A percentile compares a stretch with the other conserved stretches of the same genome.
Evolutionary conservation across 2,797 vertebrate species (phyloP).

Genomic region (Arremon brunneinucha): DNA sequence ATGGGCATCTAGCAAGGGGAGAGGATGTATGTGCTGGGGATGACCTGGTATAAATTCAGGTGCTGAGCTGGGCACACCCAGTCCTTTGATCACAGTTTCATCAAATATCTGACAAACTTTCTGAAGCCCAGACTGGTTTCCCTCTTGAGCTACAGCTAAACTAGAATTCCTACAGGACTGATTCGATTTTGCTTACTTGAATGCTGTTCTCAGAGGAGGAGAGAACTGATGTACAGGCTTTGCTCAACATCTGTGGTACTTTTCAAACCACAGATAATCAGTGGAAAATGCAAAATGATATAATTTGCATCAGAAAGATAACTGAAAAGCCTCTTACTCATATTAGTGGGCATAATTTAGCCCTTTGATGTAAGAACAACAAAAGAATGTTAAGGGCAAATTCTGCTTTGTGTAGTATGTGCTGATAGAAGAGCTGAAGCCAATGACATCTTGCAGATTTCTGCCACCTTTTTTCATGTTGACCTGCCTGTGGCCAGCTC

Average conservation of each 20-base stretch:
- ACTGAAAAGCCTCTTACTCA: constrained; percentile 20
- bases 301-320: constrained; percentile 48
- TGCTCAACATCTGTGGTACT: constrained; percentile 4
- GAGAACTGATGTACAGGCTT: neutral
- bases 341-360: constrained; percentile 26
- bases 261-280: constrained; percentile 12
- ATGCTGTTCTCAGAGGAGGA: neutral
- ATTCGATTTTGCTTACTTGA: constrained; percentile 1
- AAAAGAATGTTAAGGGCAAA: neutral
- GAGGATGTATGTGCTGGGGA: neutral
- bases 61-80: neutral
- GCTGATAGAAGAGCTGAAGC: neutral
- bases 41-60: neutral
- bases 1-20: neutral
- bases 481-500: neutral
- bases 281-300: constrained; percentile 24
- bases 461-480: neutral
- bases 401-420: neutral
- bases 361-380: constrained; percentile 17
- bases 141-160: neutral
- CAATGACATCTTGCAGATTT: neutral
- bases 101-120: neutral
- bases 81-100: neutral
- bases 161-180: neutral
- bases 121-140: neutral